phyloP scores from a whole-genome alignment of 2,797 vertebrate species.

The Danionella dracula region DNA sequence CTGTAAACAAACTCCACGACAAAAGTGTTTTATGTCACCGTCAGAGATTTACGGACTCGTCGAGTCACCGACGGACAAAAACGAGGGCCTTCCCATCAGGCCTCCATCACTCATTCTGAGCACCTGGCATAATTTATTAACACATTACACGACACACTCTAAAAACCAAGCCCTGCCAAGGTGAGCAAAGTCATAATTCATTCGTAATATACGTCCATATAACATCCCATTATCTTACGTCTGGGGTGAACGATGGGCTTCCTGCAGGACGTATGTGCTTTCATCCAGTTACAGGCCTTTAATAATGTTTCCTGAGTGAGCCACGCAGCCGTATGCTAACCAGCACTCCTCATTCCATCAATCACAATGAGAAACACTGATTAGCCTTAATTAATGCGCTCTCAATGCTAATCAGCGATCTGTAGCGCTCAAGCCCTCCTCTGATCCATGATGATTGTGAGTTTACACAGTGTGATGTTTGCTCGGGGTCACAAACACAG shows the following conservation, averaged over 20 bases:
- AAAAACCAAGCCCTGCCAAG: constrained; percentile 34
- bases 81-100: background rate
- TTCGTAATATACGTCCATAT: constrained; percentile 40
- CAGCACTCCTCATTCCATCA: constrained; percentile 11
- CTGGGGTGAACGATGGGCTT: constrained; percentile 40
- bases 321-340: constrained; percentile 44
- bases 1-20: background rate
- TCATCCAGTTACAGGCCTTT: constrained; percentile 60
- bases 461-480: background rate
- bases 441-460: background rate
- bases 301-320: constrained; percentile 60
- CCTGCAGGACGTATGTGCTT: constrained; percentile 33
- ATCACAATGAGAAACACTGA: constrained; percentile 56
- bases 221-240: constrained; percentile 33
- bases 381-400: constrained; percentile 61
- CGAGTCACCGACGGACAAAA: background rate
- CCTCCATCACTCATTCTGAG: constrained; percentile 9
- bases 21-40: background rate
- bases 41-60: background rate
- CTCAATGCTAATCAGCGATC: constrained; percentile 58
- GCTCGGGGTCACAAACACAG: background rate
- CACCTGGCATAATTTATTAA: constrained; percentile 8
- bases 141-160: constrained; percentile 18
- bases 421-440: constrained; percentile 32
- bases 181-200: constrained; percentile 29